Conservation (phyloP, 1,140 invertebrate species). For the Achroia grisella region DNA sequence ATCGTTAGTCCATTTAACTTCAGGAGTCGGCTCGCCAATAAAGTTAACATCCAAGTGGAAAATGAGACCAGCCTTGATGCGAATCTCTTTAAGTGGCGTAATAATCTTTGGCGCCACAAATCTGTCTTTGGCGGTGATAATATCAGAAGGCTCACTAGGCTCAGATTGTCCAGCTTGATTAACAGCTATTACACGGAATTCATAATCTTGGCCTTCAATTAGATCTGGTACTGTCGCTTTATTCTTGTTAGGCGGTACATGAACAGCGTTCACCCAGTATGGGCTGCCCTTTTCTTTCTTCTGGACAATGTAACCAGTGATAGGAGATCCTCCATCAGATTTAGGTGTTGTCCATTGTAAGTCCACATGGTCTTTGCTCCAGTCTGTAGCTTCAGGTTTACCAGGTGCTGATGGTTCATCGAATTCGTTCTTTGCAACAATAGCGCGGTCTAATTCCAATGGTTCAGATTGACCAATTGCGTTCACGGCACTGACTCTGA, state of each 20-base stretch:
- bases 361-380: conserved; percentile 95
- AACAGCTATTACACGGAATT: conserved; percentile 95
- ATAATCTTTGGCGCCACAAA: conserved; percentile 94
- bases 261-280: conserved; percentile 92
- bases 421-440: conserved; percentile 95
- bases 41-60: conserved; percentile 95
- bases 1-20: conserved; percentile 88
- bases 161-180: conserved; percentile 97
- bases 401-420: conserved; percentile 95
- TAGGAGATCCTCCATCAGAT: conserved; percentile 91
- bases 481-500: conserved; percentile 95
- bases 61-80: conserved; percentile 93
- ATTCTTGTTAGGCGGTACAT: conserved; percentile 86
- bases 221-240: conserved; percentile 90
- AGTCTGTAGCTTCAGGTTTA: conserved; percentile 90
- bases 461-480: conserved; percentile 96
- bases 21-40: conserved; percentile 91
- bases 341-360: conserved; percentile 91
- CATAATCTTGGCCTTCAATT: conserved; percentile 95
- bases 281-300: conserved; percentile 95
- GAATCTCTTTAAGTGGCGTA: conserved; percentile 89
- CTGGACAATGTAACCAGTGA: conserved; percentile 95
- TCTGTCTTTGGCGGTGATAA: conserved; percentile 89
- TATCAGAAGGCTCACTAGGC: conserved; percentile 93
- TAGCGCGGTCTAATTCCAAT: conserved; percentile 87